Conservation (phyloP, 2,888 invertebrate species). For the Ormyrus pomaceus region DNA sequence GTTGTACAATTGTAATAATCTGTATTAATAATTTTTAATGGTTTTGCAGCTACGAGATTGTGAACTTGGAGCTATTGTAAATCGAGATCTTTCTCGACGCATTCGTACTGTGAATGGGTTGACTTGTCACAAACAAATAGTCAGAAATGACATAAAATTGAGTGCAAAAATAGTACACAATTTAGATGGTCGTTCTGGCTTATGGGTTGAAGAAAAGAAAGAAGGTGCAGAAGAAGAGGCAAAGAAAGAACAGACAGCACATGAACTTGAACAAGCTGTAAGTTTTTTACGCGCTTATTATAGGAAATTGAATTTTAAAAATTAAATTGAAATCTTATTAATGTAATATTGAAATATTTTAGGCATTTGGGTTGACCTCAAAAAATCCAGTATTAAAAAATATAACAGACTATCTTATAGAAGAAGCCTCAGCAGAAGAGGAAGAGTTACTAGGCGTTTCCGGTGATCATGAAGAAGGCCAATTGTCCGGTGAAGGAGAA, state of each 20-base stretch:
- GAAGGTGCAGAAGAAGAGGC: constrained; percentile 64
- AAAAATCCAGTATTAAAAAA: constrained; percentile 96
- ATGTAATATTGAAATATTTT: constrained; percentile 53
- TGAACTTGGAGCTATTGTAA: constrained; percentile 96
- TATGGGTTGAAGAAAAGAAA: constrained; percentile 83
- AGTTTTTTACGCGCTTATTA: constrained; percentile 39
- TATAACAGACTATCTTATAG: constrained; percentile 97
- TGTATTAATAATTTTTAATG: constrained; percentile 57
- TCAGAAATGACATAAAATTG: constrained; percentile 93
- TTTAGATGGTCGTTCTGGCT: constrained; percentile 88
- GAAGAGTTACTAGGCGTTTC: constrained; percentile 90
- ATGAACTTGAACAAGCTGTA: constrained; percentile 70
- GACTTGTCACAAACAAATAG: constrained; percentile 91
- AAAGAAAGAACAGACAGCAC: constrained; percentile 63
- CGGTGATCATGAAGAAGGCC: constrained; percentile 77
- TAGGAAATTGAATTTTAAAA: not conserved
- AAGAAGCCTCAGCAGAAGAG: constrained; percentile 98
- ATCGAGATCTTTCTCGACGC: constrained; percentile 95
- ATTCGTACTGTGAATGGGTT: constrained; percentile 95
- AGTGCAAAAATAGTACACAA: constrained; percentile 94
- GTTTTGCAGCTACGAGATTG: constrained; percentile 86
- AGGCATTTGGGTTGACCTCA: constrained; percentile 84
- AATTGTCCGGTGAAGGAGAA: constrained; percentile 74
- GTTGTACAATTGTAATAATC: not conserved
- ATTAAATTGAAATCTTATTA: constrained; percentile 14